Base-by-base conservation (phyloP, 2,113 vertebrate genomes). In the Okapia johnstoni region DNA sequence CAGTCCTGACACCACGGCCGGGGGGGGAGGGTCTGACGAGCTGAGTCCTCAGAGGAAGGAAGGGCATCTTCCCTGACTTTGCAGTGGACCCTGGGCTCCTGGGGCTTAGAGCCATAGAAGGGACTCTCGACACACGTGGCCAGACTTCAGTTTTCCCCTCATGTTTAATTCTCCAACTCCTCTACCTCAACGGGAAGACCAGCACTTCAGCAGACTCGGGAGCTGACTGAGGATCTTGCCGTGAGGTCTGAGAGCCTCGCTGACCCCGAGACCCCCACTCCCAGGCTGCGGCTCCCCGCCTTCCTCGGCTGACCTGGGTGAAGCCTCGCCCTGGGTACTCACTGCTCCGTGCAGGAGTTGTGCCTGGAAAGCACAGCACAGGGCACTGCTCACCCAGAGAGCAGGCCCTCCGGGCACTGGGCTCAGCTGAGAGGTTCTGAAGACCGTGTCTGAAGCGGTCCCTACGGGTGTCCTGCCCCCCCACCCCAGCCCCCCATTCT, bases 141-240 rank as follows among this genome's bases (percentile, higher is more conserved):
- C 2, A 1, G 40, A 4, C 9, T 28, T n/a, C 3, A 13, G 3
- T 50, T 52, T 94, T 36, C 21, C n/a, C 54, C 43, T 25, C 19
- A 1, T 2, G 1, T 25, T 6, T 19, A 43, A 17, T 36, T n/a
- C 26, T 2, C n/a, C 36, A 13, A 0, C 8, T 26, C 43, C n/a
- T 52, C 40, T 2, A 48, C 40, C 14, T 52, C 10, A 4, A 58
- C 36, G 13, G 43, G 21, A 14, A 14, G 17, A 26, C 16, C 11
- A 16, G 28, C 21, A 1, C 14, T 25, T 9, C 3, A 28, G 11
- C 9, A 5, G 4, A 1, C 55, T 15, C 50, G 12, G 73, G 43
- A 48, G 40, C 13, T 11, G 70, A 2, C 26, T 15, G 15, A 46
- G 55, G 26, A 33, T 6, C 21, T 2, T 48, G 60, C 28, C 7